phyloP scores from a whole-genome alignment of 2,888 invertebrate species.

The Corythucha ciliata region DNA sequence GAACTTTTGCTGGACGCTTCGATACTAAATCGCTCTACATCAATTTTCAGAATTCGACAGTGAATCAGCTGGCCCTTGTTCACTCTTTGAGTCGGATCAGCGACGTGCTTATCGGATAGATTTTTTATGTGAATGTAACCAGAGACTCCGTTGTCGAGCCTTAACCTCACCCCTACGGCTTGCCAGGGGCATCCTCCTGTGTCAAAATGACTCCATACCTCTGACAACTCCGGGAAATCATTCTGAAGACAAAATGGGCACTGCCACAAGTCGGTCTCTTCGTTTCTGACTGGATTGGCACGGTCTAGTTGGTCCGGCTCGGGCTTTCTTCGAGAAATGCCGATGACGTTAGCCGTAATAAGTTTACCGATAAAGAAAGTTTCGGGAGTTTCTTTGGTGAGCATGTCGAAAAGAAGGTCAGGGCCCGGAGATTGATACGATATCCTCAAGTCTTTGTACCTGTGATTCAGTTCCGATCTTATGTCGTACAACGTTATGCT shows the following conservation, averaged over 20 bases:
- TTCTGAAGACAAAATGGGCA: slow-evolving; percentile 95
- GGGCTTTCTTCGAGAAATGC: slow-evolving; percentile 78
- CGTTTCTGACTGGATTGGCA: slow-evolving; percentile 90
- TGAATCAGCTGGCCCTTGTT: slow-evolving; percentile 73
- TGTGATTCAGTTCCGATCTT: slow-evolving; percentile 83
- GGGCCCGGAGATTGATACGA: slow-evolving; percentile 67
- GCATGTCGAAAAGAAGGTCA: slow-evolving; percentile 86
- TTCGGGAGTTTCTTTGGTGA: slow-evolving; percentile 93
- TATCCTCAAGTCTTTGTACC: slow-evolving; percentile 82
- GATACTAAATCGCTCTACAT: slow-evolving; percentile 84
- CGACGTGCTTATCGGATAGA: slow-evolving; percentile 84
- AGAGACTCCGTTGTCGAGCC: slow-evolving; percentile 83
- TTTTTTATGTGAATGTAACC: slow-evolving; percentile 92
- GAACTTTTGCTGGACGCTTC: slow-evolving; percentile 90
- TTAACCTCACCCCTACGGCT: slow-evolving; percentile 80
- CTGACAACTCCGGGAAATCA: slow-evolving; percentile 90
- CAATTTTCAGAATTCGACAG: slow-evolving; percentile 88
- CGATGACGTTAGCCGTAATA: slow-evolving; percentile 65
- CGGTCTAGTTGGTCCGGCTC: slow-evolving; percentile 89
- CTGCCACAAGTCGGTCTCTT: slow-evolving; percentile 91
- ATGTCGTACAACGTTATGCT: slow-evolving; percentile 96
- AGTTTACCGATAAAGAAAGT: slow-evolving; percentile 84
- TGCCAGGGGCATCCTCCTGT: slow-evolving; percentile 91
- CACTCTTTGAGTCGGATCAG: slow-evolving; percentile 88
- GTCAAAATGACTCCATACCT: slow-evolving; percentile 97